Percentiles rank a stretch among this genome's conserved stretches.
These are phyloP conservation scores for Polyommatus iphigenia DNA, from an alignment of 2,888 invertebrate genomes.

Conservation along the genomic window DNA sequence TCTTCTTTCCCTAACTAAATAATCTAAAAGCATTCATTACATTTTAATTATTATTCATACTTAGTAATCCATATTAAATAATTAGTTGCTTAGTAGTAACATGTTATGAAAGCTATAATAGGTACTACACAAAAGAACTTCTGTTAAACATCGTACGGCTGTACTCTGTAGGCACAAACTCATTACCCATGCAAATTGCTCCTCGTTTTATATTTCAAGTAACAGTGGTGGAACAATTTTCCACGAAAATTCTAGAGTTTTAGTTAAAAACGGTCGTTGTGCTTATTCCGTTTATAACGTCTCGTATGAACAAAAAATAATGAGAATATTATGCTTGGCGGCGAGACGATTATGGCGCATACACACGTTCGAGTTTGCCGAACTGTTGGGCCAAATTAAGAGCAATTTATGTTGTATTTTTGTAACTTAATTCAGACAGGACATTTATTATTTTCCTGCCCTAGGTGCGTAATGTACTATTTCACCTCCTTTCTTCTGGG, in stretches of 20 bases:
- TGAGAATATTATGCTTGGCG: conserved; percentile 10
- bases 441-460: no score
- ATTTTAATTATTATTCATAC: not conserved
- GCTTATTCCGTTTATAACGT: conserved; percentile 4
- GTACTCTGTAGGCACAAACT: conserved; percentile 4
- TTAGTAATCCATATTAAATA: not conserved
- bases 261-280: conserved; percentile 19
- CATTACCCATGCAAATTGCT: conserved; percentile 19
- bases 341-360: not conserved
- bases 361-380: not conserved
- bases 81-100: not conserved
- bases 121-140: not conserved
- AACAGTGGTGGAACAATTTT: conserved; percentile 15
- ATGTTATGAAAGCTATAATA: not conserved
- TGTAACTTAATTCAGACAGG: not conserved
- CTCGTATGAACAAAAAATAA: conserved; percentile 13
- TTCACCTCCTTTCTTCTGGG: no score
- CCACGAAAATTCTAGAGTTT: conserved; percentile 19
- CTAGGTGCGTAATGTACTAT: no score
- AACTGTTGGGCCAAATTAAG: not conserved
- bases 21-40: no score
- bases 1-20: no score
- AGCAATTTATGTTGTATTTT: not conserved
- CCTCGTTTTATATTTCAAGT: conserved; percentile 18
- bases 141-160: not conserved